Base-by-base conservation (phyloP, 2,888 invertebrate species). In the Leucoma salicis region DNA sequence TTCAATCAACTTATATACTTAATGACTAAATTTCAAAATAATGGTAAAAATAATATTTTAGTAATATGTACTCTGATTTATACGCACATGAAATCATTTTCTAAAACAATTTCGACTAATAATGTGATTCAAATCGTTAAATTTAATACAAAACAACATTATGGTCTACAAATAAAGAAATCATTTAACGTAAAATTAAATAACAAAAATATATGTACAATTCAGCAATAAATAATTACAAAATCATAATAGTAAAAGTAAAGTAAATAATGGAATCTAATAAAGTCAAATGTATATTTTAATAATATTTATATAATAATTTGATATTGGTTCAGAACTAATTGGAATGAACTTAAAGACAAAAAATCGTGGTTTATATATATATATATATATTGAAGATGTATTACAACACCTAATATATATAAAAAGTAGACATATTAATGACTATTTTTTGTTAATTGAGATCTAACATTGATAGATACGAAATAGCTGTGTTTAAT, bases 131-230 rank as follows among this genome's bases (percentile, higher is more conserved):
- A 47, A 55, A 52, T 44, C 53, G 51, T 59, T 56, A 57, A 65
- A 27, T 59, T 57, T 49, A 14, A 48, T 39, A 39, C 53, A 74
- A 71, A 70, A 56, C 43, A 63, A 60, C 50, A 69, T 65, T 64
- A 63, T 63, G 63, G 62, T 58, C 72, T 70, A 59, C 27, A 49
- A 15, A 68, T 18, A 50, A n/a, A 68, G 71, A 81, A 80, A 77
- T 77, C 61, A 69, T 72, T 68, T 72, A 81, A 82, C 77, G 75
- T 86, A 87, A 84, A 86, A 88, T 86, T 88, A 88, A 88, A 87
- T 88, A 88, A 88, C 87, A 87, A 88, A 83, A 82, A 78, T 74
- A 84, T 87, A 88, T 88, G 67, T 87, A 88, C 88, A 88, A 78
- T 85, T 83, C 77, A 82, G 71, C 70, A 85, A 88, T 88, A 88